A percentile compares a stretch with the other conserved stretches of the same genome.
These are phyloP conservation scores for Nezara viridula DNA, from an alignment of 2,888 invertebrate species.

Conservation along the genomic window DNA sequence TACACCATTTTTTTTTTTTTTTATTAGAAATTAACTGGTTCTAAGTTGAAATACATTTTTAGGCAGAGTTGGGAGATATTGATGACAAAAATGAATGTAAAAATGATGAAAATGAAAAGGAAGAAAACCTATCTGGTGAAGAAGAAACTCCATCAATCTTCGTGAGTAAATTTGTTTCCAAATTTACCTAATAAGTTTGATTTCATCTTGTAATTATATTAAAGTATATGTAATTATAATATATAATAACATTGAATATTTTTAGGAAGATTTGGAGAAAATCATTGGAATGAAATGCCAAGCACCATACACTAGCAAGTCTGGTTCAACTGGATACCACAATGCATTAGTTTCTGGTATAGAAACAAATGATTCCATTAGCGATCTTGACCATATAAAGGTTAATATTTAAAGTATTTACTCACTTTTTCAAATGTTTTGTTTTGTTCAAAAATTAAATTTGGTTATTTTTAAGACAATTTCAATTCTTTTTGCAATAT, in stretches of 20 bases:
- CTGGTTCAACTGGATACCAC: slow-evolving; percentile 84
- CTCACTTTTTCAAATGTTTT: not conserved
- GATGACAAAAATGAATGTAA: slow-evolving; percentile 67
- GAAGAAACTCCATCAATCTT: slow-evolving; percentile 21
- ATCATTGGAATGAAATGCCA: slow-evolving; percentile 89
- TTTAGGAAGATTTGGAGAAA: slow-evolving; percentile 76
- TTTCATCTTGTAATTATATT: not conserved
- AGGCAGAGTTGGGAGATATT: slow-evolving; percentile 71
- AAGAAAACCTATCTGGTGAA: slow-evolving; percentile 57
- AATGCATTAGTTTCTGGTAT: slow-evolving; percentile 88
- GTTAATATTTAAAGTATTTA: slow-evolving; percentile 68
- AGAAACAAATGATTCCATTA: slow-evolving; percentile 71
- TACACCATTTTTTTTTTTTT: too few relatives aligned
- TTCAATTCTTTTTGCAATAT: too few relatives aligned
- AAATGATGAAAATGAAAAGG: slow-evolving; percentile 41
- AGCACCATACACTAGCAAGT: slow-evolving; percentile 84
- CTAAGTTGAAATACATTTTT: slow-evolving; percentile 63
- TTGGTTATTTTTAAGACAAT: too few relatives aligned
- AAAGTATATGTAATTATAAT: not conserved
- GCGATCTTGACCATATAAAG: slow-evolving; percentile 75
- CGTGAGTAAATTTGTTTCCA: not conserved
- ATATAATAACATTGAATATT: slow-evolving; percentile 64
- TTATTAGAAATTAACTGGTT: not conserved
- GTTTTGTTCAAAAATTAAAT: too few relatives aligned
- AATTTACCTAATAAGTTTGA: not conserved